Evolutionary conservation across 2,113 vertebrate species (phyloP), one percentile per base, ranked within the genome.

Genomic region (Marmota monax): DNA sequence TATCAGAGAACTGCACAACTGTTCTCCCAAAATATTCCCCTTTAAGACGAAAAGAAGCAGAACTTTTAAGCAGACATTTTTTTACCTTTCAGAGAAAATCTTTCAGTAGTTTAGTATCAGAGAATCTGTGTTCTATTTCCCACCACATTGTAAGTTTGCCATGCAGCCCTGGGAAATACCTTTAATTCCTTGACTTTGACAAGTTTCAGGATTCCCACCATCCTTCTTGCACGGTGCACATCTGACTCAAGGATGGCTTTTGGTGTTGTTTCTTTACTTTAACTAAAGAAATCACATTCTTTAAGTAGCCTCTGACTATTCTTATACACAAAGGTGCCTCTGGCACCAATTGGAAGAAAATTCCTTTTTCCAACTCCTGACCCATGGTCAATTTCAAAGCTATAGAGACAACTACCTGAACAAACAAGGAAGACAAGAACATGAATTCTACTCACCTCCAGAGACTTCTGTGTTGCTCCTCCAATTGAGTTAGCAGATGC

Each of bases 401-500:
- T 84, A 25, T 0, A 22, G 34, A 78, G 4, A 6, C 2, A 16
- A 7, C 32, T 56, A 4, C 22, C 70, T 17, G 3, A 53, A 12
- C 23, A 78, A 56, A 92, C 39, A 95, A 78, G 76, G 69, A 32
- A 7, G 32, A 69, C 4, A 69, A 18, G 25, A 22, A 9, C 20
- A 42, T 70, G n/a, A 77, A 82, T 70, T 76, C 70, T 32, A 98
- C 99, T 99, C 98, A 98, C 99, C 99, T 99, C 98, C 99, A 98
- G 92, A 99, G 98, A 87, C 98, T 99, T 91, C 98, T 98, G 13
- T 99, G 99, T 95, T 99, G 99, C 76, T 99, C 99, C 98, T 99
- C 99, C 0, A 99, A 98, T 93, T 99, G 99, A 77, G 98, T 99
- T 89, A 99, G 98, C 48, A 99, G 98, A 94, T 99, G 99, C 23